Base-by-base conservation (phyloP, 2,113 vertebrate genomes). In the Megaceryle torquata region DNA sequence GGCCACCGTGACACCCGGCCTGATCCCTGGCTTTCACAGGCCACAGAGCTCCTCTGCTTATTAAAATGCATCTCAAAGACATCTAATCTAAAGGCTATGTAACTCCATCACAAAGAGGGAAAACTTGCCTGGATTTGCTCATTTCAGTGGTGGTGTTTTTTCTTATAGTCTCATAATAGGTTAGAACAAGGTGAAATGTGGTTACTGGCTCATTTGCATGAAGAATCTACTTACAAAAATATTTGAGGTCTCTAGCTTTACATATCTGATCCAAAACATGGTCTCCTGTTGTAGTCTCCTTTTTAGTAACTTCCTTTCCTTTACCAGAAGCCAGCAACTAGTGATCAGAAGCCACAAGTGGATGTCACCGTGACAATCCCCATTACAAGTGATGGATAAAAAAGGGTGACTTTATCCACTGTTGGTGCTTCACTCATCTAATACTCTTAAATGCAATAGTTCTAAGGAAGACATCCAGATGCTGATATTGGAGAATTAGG, bases 1-100 rank as follows among this genome's bases (percentile, higher is more conserved):
- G 18, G 43, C 24, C 39, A 29, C 26, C 0, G 0, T 44, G 78
- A 33, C 0, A 0, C 39, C 21, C 76, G 74, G 39, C 54, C 54
- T 28, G 31, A 50, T 80, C 29, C 15, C 60, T 2, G 11, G 15
- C 68, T 69, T 80, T 53, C 9, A 4, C 26, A 57, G 35, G 39
- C 48, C 35, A 9, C 44, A 65, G 46, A 54, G 13, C n/a, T 33
- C 17, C 33, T 82, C 76, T 15, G 10, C 39, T 57, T 80, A 13
- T 77, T 70, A 14, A 78, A 89, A 46, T 39, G 10, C 3, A 0
- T 79, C 46, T 53, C 41, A 63, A 28, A 56, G 9, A 28, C 53
- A 54, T 0, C 19, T 48, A 0, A 12, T 57, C 3, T 75, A 35
- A 65, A 78, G 4, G 7, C 48, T 56, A 0, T 39, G 17, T 44